phyloP scores from a whole-genome alignment of 1,140 invertebrate species.

The Agrypnia vestita region DNA sequence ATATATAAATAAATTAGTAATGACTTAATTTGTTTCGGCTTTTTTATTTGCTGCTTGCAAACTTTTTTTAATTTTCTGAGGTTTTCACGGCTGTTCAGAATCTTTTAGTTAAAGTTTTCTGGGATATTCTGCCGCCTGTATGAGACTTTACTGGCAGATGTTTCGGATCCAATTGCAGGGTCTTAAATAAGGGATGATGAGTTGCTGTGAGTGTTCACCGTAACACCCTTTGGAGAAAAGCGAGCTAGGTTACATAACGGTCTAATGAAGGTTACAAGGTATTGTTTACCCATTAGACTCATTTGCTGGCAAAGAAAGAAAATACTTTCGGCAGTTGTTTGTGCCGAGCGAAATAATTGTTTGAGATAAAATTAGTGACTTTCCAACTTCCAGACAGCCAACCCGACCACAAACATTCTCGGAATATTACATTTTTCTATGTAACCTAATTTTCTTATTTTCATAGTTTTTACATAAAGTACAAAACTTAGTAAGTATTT shows the following conservation, averaged over 20 bases:
- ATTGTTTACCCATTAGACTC: constrained; percentile 25
- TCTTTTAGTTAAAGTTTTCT: too few relatives aligned
- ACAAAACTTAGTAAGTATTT: too few relatives aligned
- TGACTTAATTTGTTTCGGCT: too few relatives aligned
- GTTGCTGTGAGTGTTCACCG: too few relatives aligned
- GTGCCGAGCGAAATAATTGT: not conserved
- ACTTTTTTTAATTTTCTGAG: too few relatives aligned
- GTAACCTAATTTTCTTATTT: not conserved
- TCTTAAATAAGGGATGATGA: too few relatives aligned
- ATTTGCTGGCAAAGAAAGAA: constrained; percentile 18
- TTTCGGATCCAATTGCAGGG: too few relatives aligned
- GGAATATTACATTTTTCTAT: not conserved
- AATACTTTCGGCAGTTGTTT: constrained; percentile 1
- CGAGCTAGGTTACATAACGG: not conserved
- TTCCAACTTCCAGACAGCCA: not conserved
- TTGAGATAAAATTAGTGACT: not conserved
- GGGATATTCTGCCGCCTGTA: too few relatives aligned
- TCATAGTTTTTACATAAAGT: not conserved
- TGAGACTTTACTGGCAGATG: too few relatives aligned
- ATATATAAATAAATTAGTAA: too few relatives aligned
- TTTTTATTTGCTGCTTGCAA: too few relatives aligned
- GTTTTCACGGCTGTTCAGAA: too few relatives aligned
- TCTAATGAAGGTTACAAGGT: constrained; percentile 2
- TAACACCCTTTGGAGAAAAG: constrained; percentile 1
- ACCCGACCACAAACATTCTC: not conserved